Percentiles rank a stretch among this genome's conserved stretches.
These are phyloP conservation scores for Epistrophe eligans DNA, from an alignment of 2,888 invertebrate genomes.

Conservation along the genomic window DNA sequence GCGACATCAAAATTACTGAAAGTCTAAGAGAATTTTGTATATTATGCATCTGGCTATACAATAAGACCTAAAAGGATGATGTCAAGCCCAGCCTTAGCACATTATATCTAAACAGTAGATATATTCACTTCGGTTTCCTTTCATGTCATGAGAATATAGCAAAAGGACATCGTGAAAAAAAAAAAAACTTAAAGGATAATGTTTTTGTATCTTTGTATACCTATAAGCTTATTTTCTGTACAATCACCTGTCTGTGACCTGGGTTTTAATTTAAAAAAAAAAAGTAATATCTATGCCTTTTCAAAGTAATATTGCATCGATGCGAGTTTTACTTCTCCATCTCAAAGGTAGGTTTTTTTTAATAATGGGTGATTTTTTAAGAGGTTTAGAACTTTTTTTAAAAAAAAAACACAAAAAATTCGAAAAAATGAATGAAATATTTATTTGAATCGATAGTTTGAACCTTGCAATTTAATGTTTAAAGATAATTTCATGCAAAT, in stretches of 20 bases:
- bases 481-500: too few relatives aligned
- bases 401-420: too few relatives aligned
- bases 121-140: constrained; percentile 23
- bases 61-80: constrained; percentile 19
- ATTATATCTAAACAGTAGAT: background rate
- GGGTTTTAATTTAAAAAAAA: constrained; percentile 17
- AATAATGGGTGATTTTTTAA: too few relatives aligned
- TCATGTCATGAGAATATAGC: constrained; percentile 1
- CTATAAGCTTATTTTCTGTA: constrained; percentile 32
- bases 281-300: background rate
- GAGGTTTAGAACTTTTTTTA: too few relatives aligned
- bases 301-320: background rate
- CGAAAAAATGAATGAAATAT: too few relatives aligned
- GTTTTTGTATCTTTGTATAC: background rate
- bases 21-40: constrained; percentile 62
- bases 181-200: constrained; percentile 9
- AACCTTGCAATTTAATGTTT: too few relatives aligned
- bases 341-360: background rate
- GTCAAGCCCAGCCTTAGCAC: constrained; percentile 25
- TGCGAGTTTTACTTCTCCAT: background rate
- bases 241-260: constrained; percentile 59
- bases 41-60: constrained; percentile 24
- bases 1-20: constrained; percentile 43
- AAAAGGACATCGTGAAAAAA: constrained; percentile 39
- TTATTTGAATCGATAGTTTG: too few relatives aligned